Evolutionary conservation across 2,797 vertebrate genomes (phyloP).

Genomic region (Sebastes nivosus): DNA sequence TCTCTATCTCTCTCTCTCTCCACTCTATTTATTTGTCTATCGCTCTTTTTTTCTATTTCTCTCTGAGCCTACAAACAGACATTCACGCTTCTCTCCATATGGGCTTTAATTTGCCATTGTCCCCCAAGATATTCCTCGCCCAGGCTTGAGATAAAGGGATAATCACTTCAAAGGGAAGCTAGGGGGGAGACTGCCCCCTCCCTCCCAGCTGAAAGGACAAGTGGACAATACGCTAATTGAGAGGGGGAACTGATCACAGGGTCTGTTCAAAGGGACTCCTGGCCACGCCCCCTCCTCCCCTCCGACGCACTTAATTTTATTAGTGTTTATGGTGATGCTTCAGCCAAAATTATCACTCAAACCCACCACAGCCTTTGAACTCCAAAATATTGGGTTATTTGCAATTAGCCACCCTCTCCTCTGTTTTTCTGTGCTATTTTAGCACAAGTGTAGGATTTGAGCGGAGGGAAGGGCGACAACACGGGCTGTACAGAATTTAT

Average conservation of each 20-base stretch:
- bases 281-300: conserved; percentile 82
- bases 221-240: conserved; percentile 99
- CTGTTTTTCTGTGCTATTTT: conserved; percentile 58
- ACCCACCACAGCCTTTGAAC: conserved; percentile 81
- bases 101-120: conserved; percentile 92
- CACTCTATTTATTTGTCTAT: conserved; percentile 63
- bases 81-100: conserved; percentile 88
- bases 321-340: conserved; percentile 92
- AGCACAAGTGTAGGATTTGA: conserved; percentile 60
- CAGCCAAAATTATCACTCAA: conserved; percentile 80
- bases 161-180: conserved; percentile 98
- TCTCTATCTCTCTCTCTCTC: neutral
- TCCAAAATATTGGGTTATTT: conserved; percentile 78
- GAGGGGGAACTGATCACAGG: conserved; percentile 97
- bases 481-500: conserved; percentile 45
- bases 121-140: conserved; percentile 92
- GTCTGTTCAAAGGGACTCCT: conserved; percentile 90
- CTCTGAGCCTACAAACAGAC: conserved; percentile 80
- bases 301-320: conserved; percentile 97
- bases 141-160: conserved; percentile 99
- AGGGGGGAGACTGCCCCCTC: conserved; percentile 83
- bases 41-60: conserved; percentile 45
- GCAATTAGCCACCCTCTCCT: conserved; percentile 75
- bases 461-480: conserved; percentile 29
- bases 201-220: conserved; percentile 90